Base-by-base conservation (phyloP, 2,888 invertebrate genomes). In the Zygogramma bicolorata region DNA sequence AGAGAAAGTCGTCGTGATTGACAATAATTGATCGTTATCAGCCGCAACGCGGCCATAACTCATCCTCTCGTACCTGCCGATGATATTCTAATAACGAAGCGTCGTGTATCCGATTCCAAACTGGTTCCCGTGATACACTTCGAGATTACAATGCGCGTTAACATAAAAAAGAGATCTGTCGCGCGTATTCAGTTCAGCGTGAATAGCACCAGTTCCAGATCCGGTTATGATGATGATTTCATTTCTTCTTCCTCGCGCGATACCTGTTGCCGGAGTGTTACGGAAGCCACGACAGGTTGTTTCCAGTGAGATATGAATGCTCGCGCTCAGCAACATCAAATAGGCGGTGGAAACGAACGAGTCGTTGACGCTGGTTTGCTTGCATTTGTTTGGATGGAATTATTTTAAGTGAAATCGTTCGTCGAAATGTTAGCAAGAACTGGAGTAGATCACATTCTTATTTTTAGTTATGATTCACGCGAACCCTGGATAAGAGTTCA, bases 121-220 rank as follows among this genome's bases (percentile, higher is more conserved):
- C 53, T 2, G 7, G 53, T 53, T 53, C 53, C 53, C 13, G n/a
- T 27, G 53, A 53, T 53, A 53, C 53, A 53, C 53, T 53, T 53
- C 15, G 3, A 27, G n/a, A 53, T 53, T 22, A 53, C 27, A 53
- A 53, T 53, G 53, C 22, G 13, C n/a, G 53, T 53, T 27, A 15
- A 53, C 25, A 53, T 53, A 53, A 53, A 53, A 53, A 53, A 53
- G n/a, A 53, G 53, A 53, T 53, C 27, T 53, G 53, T 53, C 27
- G 42, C 13, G 13, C 34, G 18, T 27, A 53, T 53, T 53, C 27
- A 53, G 53, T 53, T 53, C 53, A 53, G 27, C 53, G 53, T 27
- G 25, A 53, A 53, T 53, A 53, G 27, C 27, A 53, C 53, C 25
- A 25, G 53, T 53, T 53, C 25, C 53, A n/a, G 53, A 53, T 53